Evolutionary conservation across 37 sponge, comb jelly and placozoan species (phyloP).

Genomic region (Hexactinellida sp.): DNA sequence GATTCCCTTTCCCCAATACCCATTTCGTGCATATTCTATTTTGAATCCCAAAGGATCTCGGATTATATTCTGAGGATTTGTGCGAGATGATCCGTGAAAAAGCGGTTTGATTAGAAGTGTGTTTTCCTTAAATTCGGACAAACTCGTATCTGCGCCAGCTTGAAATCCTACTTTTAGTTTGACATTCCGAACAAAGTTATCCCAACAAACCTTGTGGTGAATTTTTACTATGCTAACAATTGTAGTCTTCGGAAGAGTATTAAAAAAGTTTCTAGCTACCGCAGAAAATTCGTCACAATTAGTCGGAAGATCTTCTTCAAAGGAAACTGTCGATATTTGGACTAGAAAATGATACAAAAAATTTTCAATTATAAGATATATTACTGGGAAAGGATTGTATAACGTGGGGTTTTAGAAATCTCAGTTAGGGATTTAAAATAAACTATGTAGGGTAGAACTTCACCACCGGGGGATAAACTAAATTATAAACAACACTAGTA

Average conservation of each 20-base stretch:
- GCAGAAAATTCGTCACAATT: background rate
- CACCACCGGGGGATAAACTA: no score
- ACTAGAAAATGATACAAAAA: no score
- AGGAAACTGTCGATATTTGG: background rate
- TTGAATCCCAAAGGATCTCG: constrained; percentile 13
- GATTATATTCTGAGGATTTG: constrained; percentile 3
- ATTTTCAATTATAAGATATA: no score
- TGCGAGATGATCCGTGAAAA: constrained; percentile 21
- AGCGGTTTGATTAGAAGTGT: background rate
- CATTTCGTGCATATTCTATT: background rate
- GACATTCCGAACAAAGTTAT: background rate
- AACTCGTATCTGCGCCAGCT: background rate
- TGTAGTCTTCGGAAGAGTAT: background rate
- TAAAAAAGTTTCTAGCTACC: background rate
- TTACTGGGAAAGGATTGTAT: no score
- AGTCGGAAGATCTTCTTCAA: background rate
- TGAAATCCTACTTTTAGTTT: background rate
- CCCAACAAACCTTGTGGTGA: constrained; percentile 4
- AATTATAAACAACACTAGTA: no score
- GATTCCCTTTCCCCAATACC: constrained; percentile 15
- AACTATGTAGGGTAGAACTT: no score
- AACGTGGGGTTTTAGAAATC: no score
- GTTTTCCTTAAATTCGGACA: background rate
- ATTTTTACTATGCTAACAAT: constrained; percentile 19
- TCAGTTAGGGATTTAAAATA: no score